Conservation (phyloP, 2,113 vertebrate genomes). For the Nymphicus hollandicus region DNA sequence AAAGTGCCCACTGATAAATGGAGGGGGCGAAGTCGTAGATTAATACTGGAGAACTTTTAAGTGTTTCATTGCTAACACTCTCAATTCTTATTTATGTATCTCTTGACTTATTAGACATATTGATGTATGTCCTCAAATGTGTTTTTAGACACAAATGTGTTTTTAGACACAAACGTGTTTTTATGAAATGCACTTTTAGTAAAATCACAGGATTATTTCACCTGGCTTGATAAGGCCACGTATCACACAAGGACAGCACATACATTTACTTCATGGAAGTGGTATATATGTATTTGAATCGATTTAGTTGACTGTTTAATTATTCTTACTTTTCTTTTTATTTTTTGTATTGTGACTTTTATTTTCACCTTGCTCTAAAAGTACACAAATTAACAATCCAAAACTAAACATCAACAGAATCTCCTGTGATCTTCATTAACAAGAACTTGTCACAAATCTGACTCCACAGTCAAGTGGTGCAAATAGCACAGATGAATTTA, state of each 20-base stretch:
- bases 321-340: not conserved
- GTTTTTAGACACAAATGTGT: not conserved
- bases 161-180: not conserved
- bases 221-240: not conserved
- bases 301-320: not conserved
- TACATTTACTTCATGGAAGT: not conserved
- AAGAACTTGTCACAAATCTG: not conserved
- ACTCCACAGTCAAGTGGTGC: not conserved
- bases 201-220: not conserved
- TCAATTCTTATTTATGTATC: not conserved
- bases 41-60: not conserved
- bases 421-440: not conserved
- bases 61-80: not conserved
- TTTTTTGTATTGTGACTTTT: not conserved
- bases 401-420: not conserved
- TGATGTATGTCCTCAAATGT: not conserved
- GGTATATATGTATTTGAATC: not conserved
- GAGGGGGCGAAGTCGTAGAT: fast-evolving
- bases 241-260: not conserved
- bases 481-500: constrained; percentile 37
- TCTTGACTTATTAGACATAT: not conserved
- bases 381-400: not conserved
- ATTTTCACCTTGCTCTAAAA: not conserved
- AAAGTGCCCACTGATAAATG: not conserved
- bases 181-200: not conserved